Base-by-base conservation (phyloP, 1,140 invertebrate species). In the Drosophila busckii region DNA sequence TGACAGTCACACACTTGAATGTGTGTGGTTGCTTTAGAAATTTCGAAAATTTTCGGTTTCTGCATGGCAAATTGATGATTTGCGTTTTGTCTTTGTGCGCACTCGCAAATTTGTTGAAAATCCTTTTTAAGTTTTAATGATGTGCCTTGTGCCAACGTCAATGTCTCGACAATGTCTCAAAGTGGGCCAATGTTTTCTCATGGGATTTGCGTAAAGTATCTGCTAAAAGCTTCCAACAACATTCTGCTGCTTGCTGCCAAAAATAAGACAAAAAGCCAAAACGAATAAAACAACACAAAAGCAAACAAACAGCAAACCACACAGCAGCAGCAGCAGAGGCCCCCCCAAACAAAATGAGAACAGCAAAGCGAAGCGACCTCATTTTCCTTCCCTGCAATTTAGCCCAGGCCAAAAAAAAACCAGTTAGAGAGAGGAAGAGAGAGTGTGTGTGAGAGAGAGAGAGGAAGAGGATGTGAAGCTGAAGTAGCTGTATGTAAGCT, bases 61-160 rank as follows among this genome's bases (percentile, higher is more conserved):
- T 61, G 35, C 26, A 54, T 25, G 40, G 42, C 64, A 76, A 76
- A 76, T 76, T 80, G 61, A 64, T 64, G 61, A n/a, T n/a, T n/a
- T n/a, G n/a, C n/a, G 48, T 49, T 70, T 53, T 50, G 40, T 59
- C 52, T 60, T 54, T 64, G 55, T 59, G 61, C 34, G 28, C 61
- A 59, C 78, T 75, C 64, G 68, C 70, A 80, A 80, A 80, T 82
- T 75, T 75, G 68, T 80, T 82, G 64, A 75, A 80, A 80, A 80
- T 80, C 73, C 73, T 82, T 80, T 80, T 80, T 80, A 80, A 80
- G 75, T 80, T 80, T 80, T 80, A 82, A 80, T 80, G 73, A 80
- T 82, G 69, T 28, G 67, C 52, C 56, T 35, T 8, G 22, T 12
- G 25, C 17, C 8, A 6, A 15, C 26, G 10, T 10, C 19, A 19